Evolutionary conservation across 2,888 invertebrate genomes (phyloP), one percentile per base, ranked within the genome.

Genomic region (Caenorhabditis wallacei): DNA sequence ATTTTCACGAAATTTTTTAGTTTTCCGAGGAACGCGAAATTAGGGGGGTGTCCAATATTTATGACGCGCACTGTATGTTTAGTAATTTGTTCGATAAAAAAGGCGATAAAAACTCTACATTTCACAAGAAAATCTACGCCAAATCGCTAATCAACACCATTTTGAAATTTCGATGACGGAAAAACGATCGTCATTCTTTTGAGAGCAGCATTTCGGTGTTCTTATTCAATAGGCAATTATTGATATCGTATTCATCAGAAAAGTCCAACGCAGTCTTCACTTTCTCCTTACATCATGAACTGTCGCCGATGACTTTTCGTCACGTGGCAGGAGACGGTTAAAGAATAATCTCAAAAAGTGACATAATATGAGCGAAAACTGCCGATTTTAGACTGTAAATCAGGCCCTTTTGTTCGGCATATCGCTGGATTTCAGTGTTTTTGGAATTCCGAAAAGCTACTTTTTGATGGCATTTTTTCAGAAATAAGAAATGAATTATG

Each of bases 81-180:
- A n/a, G n/a, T 43, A 1, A 20, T 37, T 30, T 1, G 26, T 30
- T 46, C n/a, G 11, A 46, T 16, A 5, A n/a, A 46, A 2, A 13
- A 51, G n/a, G n/a, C n/a, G n/a, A n/a, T n/a, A n/a, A 64, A 57
- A 46, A 10, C 22, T 61, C 10, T 13, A 80, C 80, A 54, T 68
- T 56, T 26, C 54, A 18, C 22, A 69, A 43, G 54, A 63, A 82
- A 1, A 46, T 40, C 35, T 26, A 18, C 5, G 74, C 72, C 82
- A 78, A 82, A 8, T 82, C 82, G 0, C 1, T 13, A 0, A 82
- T 54, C 11, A 61, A 63, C 5, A 82, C 82, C 8, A 37, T 54
- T 61, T 82, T 82, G 57, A 78, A 82, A 10, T 69, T 82, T 5
- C 70, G 43, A 37, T 76, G 72, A 1, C 35, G 30, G 10, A 82